Percentiles rank a stretch among this genome's conserved stretches.
Evolutionary conservation across 2,113 vertebrate species (phyloP).

Genomic region (Forbesichthys papilliferus): DNA sequence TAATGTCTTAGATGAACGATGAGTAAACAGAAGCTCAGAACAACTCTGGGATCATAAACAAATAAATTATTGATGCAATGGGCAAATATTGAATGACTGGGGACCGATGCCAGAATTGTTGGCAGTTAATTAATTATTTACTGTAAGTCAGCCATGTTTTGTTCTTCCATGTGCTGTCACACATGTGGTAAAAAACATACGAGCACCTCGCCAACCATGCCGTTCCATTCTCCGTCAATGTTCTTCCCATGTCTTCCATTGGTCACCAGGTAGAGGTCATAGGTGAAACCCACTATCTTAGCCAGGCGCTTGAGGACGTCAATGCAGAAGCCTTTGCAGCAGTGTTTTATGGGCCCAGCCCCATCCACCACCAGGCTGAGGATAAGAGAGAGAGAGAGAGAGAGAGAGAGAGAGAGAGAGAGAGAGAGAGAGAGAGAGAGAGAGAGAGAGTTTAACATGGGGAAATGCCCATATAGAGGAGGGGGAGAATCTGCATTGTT

Average conservation of each 20-base stretch:
- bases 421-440: slow-evolving; percentile 13
- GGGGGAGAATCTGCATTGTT: not conserved
- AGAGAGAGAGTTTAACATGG: not conserved
- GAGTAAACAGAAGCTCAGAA: too few species aligned
- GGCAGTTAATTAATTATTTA: too few species aligned
- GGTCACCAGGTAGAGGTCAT: slow-evolving; percentile 93
- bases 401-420: slow-evolving; percentile 7
- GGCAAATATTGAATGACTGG: too few species aligned
- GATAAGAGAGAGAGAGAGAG: slow-evolving; percentile 15
- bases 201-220: slow-evolving; percentile 91
- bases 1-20: too few species aligned
- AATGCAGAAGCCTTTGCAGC: slow-evolving; percentile 96
- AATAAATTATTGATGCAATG: too few species aligned
- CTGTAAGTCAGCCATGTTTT: too few species aligned
- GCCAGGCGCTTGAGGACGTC: slow-evolving; percentile 92
- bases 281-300: slow-evolving; percentile 91
- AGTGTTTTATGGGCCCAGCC: slow-evolving; percentile 84
- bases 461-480: not conserved
- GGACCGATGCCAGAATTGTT: too few species aligned
- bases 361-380: slow-evolving; percentile 81
- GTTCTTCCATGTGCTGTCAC: not conserved
- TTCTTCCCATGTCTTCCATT: slow-evolving; percentile 86
- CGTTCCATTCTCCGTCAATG: slow-evolving; percentile 92
- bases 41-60: too few species aligned
- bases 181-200: not conserved